Evolutionary conservation across 2,113 vertebrate species (phyloP).

Genomic region (Archocentrus centrarchus): DNA sequence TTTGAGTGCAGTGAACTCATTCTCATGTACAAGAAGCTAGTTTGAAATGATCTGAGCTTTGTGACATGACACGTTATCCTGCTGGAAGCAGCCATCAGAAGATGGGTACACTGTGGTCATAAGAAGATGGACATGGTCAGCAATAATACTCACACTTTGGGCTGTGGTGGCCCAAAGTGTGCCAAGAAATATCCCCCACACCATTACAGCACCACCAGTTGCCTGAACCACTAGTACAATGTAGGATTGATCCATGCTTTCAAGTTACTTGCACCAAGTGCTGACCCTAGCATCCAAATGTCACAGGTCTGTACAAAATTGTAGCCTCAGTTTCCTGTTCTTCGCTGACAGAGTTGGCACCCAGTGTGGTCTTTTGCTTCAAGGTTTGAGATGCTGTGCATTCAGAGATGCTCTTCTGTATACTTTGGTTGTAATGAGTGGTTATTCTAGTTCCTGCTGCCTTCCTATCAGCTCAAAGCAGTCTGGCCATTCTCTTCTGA

Average conservation of each 20-base stretch:
- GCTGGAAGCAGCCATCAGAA: neutral
- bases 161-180: neutral
- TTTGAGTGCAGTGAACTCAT: neutral
- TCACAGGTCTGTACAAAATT: neutral
- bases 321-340: neutral
- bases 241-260: no score
- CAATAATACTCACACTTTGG: neutral
- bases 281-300: neutral
- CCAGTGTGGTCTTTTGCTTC: neutral
- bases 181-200: no score
- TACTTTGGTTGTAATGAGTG: neutral
- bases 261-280: neutral
- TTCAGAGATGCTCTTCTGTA: neutral
- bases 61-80: neutral
- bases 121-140: neutral
- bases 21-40: neutral
- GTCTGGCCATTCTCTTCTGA: neutral
- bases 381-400: neutral
- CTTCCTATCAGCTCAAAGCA: neutral
- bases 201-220: no score
- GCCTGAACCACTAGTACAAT: no score
- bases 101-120: neutral
- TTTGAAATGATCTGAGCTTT: neutral
- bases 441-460: neutral
- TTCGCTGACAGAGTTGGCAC: neutral